These are phyloP conservation scores for Ectobius pallidus DNA, from an alignment of 2,888 invertebrate genomes.

Conservation along the genomic window DNA sequence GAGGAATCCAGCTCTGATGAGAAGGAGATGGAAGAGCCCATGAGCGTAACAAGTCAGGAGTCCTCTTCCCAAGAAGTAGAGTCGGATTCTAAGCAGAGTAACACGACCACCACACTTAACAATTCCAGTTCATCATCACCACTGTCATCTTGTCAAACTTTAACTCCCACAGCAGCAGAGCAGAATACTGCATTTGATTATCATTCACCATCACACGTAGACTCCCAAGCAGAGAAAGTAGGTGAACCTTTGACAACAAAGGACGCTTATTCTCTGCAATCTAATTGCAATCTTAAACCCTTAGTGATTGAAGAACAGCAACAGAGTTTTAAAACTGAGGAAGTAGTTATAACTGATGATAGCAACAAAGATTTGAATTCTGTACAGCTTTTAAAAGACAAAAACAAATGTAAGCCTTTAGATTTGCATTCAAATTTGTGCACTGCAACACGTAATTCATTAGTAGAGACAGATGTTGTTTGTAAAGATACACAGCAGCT, in stretches of 20 bases:
- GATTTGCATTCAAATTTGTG: neutral
- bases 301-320: neutral
- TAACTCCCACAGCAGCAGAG: constrained; percentile 2
- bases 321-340: neutral
- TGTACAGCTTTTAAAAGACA: constrained; percentile 1
- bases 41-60: constrained; percentile 38
- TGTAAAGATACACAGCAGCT: no score
- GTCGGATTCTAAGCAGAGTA: constrained; percentile 35
- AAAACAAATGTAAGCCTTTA: neutral
- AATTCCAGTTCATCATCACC: constrained; percentile 8
- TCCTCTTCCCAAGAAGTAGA: constrained; percentile 38
- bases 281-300: neutral
- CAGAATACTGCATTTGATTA: constrained; percentile 2
- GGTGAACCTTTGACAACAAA: neutral
- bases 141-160: constrained; percentile 1
- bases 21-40: constrained; percentile 37
- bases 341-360: neutral
- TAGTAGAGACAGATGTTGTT: no score
- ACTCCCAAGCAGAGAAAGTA: neutral
- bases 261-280: neutral
- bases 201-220: neutral
- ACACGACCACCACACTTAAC: constrained; percentile 16
- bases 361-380: neutral
- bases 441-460: neutral
- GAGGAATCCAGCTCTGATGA: constrained; percentile 43